Evolutionary conservation across 2,113 vertebrate genomes (phyloP), one percentile per base, ranked within the genome.

Genomic region (Podocnemis expansa): DNA sequence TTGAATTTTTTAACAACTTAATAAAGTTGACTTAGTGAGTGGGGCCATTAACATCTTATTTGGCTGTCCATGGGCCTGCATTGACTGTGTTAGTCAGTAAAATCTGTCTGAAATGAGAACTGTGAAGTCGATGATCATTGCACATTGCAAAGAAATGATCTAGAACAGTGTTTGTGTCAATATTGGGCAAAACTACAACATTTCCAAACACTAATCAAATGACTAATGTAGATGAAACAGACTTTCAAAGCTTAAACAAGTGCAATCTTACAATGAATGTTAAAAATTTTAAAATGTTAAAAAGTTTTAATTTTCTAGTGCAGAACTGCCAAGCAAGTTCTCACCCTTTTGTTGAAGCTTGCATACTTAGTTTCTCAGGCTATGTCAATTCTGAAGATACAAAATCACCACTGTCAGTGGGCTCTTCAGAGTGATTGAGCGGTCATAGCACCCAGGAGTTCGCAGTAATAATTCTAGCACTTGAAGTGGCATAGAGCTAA

Each of bases 231-330:
- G 16, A 84, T 78, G 75, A 67, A 31, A 0, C 1, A 19, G 63
- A 34, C 58, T 85, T 1, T 45, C 91, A 80, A 89, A 2, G 1
- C 58, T 41, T 80, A 56, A 43, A 45, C 17, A 79, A 21, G 31
- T 49, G 55, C 56, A 84, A 90, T 73, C 67, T 87, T 73, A 79
- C 0, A 2, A 22, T 84, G 67, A 75, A 22, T 45, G n/a, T 78
- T 80, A 38, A 76, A 78, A 31, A 21, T 4, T 49, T 78, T 0
- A 2, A 81, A 73, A 22, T 45, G n/a, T 78, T 80, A 38, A 76
- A 78, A 31, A 21, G 34, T 4, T 49, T 78, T 0, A 2, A 81
- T 0, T 0, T 8, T 27, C 43, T 60, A 41, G 4, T 60, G 4
- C 29, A 10, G 79, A 78, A 67, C 22, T 0, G 2, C 31, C 51